Percentiles rank a stretch among this genome's conserved stretches.
Conservation (phyloP, 1,140 invertebrate species). For the Rhagoletis pomonella region DNA sequence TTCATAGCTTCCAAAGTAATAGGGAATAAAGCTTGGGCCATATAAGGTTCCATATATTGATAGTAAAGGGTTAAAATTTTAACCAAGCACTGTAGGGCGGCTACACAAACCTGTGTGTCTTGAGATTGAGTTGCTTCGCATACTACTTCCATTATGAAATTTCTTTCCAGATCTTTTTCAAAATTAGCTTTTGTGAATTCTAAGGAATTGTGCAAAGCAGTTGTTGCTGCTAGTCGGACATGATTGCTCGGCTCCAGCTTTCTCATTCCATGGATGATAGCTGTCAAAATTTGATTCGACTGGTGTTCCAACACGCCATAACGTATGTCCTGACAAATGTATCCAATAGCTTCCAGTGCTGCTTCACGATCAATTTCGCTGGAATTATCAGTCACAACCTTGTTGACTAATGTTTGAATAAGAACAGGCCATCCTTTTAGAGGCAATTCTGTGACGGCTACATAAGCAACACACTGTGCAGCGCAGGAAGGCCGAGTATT, state of each 20-base stretch:
- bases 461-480: slow-evolving; percentile 98
- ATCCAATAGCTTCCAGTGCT: slow-evolving; percentile 96
- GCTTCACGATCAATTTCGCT: slow-evolving; percentile 97
- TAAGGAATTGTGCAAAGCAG: slow-evolving; percentile 96
- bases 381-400: slow-evolving; percentile 90
- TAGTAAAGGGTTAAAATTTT: slow-evolving; percentile 99
- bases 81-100: slow-evolving; percentile 97
- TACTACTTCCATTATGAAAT: slow-evolving; percentile 99
- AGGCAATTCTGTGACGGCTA: slow-evolving; percentile 96
- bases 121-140: slow-evolving; percentile 91
- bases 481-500: slow-evolving; percentile 95
- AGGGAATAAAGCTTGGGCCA: slow-evolving; percentile 98
- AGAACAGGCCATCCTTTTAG: slow-evolving; percentile 89
- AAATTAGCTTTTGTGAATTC: slow-evolving; percentile 99
- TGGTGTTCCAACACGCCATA: slow-evolving; percentile 92
- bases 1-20: slow-evolving; percentile 99
- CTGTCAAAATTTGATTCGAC: slow-evolving; percentile 97
- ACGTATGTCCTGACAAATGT: slow-evolving; percentile 89
- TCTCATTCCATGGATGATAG: slow-evolving; percentile 98
- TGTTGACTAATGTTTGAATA: slow-evolving; percentile 89
- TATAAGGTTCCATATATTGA: slow-evolving; percentile 99
- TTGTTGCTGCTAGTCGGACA: slow-evolving; percentile 95
- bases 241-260: slow-evolving; percentile 88
- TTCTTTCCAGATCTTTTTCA: slow-evolving; percentile 96
- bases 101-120: slow-evolving; percentile 93